Evolutionary conservation across 2,888 invertebrate species (phyloP), one percentile per base, ranked within the genome.

Genomic region (Synanthedon tipuliformis): DNA sequence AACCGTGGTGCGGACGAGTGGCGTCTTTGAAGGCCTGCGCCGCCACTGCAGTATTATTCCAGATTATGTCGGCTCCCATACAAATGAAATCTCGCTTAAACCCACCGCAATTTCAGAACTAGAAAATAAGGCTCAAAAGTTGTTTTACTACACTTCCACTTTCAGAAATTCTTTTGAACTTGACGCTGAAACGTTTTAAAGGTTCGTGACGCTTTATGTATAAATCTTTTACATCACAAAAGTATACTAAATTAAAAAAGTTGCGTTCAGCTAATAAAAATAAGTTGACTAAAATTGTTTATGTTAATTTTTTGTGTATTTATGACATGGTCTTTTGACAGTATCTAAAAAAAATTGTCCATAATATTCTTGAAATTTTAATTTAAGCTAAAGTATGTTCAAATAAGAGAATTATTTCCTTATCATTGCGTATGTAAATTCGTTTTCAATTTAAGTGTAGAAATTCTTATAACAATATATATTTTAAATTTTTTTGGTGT

Each of bases 81-180:
- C 86, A 86, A 87, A 86, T 84, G 85, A 87, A 86, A 85, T 84
- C 85, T 84, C 84, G 78, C 84, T 85, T 85, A 85, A 85, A 83
- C 75, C 78, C 81, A 81, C 80, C 84, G 85, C 86, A 85, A 81
- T 85, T 86, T 85, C 72, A 82, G 78, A 81, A 82, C 76, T 80
- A 80, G 80, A 71, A 84, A 84, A 85, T 83, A 83, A 82, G 81
- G 78, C 79, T 81, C 74, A 77, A 74, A 81, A 78, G 75, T 80
- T 80, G 75, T 80, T 81, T 81, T 77, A 81, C 74, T 81, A 77
- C 78, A 79, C 74, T 79, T 77, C 68, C 78, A 80, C 78, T 79
- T 78, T 71, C 66, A 66, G 60, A 68, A 71, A 73, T 73, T 76
- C 73, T 76, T 81, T 81, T 74, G 66, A 74, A 71, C 65, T 71